Evolutionary conservation across 1,140 invertebrate species (phyloP).

Genomic region (Heterodera schachtii): DNA sequence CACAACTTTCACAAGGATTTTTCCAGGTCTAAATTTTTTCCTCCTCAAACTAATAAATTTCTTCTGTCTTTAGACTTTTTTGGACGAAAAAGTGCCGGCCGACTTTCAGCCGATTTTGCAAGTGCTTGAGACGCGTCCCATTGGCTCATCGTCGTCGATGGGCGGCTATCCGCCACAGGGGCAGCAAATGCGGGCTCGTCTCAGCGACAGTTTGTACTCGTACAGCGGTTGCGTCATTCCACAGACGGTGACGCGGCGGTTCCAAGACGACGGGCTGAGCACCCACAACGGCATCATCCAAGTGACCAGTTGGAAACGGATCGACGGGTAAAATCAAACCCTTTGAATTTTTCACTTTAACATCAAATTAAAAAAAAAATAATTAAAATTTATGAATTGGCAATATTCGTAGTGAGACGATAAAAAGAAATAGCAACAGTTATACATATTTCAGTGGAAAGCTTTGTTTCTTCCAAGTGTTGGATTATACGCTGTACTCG

Average conservation of each 20-base stretch:
- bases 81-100: slow-evolving; percentile 35
- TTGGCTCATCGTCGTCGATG: slow-evolving; percentile 10
- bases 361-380: too few relatives aligned
- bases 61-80: slow-evolving; percentile 36
- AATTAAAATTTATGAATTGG: too few relatives aligned
- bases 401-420: background rate
- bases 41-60: background rate
- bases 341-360: too few relatives aligned
- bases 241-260: slow-evolving; percentile 28
- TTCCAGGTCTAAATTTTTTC: slow-evolving; percentile 13
- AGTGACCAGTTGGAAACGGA: slow-evolving; percentile 27
- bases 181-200: slow-evolving; percentile 32
- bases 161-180: slow-evolving; percentile 16
- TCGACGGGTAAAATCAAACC: background rate
- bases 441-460: slow-evolving; percentile 39
- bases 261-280: slow-evolving; percentile 34
- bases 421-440: background rate
- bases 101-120: slow-evolving; percentile 46
- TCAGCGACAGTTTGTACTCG: slow-evolving; percentile 47
- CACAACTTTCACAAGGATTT: slow-evolving; percentile 25
- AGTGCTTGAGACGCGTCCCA: slow-evolving; percentile 37
- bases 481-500: slow-evolving; percentile 37
- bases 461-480: slow-evolving; percentile 38
- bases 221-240: slow-evolving; percentile 29
- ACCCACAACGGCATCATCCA: slow-evolving; percentile 46